Conservation (phyloP, 1,140 invertebrate species). For the Chelonus insularis region DNA sequence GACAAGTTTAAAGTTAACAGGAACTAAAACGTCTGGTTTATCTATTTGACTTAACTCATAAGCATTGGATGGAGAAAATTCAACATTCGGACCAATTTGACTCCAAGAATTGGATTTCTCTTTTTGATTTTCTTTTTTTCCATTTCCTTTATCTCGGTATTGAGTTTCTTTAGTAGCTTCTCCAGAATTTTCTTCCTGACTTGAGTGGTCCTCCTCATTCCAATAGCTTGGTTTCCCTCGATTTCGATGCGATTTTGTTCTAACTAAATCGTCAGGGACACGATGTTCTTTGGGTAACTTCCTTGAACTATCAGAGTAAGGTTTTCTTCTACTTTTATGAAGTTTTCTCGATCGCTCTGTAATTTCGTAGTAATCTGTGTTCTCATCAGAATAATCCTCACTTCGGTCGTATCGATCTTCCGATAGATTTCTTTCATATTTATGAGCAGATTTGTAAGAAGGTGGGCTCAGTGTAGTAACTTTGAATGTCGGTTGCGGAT, state of each 20-base stretch:
- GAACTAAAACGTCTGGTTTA: conserved; percentile 49
- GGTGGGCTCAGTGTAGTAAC: neutral
- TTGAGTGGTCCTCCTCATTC: conserved; percentile 35
- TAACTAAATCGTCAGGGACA: conserved; percentile 32
- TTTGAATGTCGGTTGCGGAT: neutral
- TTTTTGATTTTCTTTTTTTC: conserved; percentile 27
- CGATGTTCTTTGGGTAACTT: conserved; percentile 50
- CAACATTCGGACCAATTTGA: conserved; percentile 45
- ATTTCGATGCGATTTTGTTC: conserved; percentile 38
- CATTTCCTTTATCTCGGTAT: conserved; percentile 18
- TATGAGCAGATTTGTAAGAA: too few species aligned
- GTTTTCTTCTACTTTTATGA: conserved; percentile 46
- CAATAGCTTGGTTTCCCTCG: conserved; percentile 40
- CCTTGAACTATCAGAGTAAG: conserved; percentile 34
- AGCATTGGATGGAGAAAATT: conserved; percentile 43
- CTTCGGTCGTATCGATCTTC: conserved; percentile 39
- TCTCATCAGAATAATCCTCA: conserved; percentile 43
- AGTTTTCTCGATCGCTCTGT: conserved; percentile 42
- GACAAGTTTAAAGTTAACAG: conserved; percentile 50
- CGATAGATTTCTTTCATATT: neutral
- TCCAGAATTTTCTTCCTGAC: conserved; percentile 37
- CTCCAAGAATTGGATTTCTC: conserved; percentile 41
- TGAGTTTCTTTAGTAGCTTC: conserved; percentile 18
- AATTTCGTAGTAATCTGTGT: conserved; percentile 47
- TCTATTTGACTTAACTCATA: conserved; percentile 47